Percentiles rank a stretch among this genome's conserved stretches.
Evolutionary conservation across 2,113 vertebrate genomes (phyloP).

Genomic region (Actinemys pallida): DNA sequence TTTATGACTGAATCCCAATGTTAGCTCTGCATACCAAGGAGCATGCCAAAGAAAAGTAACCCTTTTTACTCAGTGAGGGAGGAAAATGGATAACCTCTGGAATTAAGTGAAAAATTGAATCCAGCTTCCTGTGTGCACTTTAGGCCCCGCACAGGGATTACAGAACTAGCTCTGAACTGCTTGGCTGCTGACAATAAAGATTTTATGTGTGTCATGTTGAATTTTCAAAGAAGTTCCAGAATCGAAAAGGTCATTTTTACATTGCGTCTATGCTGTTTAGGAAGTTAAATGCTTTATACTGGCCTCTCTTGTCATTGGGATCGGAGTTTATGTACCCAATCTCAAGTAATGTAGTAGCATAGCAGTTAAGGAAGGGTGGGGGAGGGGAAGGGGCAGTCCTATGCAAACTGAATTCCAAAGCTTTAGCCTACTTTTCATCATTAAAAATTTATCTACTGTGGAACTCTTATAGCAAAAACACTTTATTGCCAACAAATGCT

Average conservation of each 20-base stretch:
- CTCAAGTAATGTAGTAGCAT: slow-evolving; percentile 24
- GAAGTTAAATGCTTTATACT: slow-evolving; percentile 63
- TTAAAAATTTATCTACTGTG: slow-evolving; percentile 59
- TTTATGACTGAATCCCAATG: slow-evolving; percentile 74
- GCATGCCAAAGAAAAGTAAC: slow-evolving; percentile 66
- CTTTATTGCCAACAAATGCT: slow-evolving; percentile 41
- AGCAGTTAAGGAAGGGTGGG: not conserved
- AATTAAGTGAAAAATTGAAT: slow-evolving; percentile 75
- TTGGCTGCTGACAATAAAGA: slow-evolving; percentile 67
- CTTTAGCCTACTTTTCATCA: slow-evolving; percentile 48
- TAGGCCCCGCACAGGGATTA: slow-evolving; percentile 62
- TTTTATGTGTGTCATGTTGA: slow-evolving; percentile 71
- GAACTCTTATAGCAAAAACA: slow-evolving; percentile 18
- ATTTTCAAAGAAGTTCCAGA: slow-evolving; percentile 65
- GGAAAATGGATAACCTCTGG: slow-evolving; percentile 75
- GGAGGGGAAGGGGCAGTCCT: slow-evolving; percentile 46
- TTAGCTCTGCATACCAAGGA: slow-evolving; percentile 67
- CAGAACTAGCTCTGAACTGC: slow-evolving; percentile 58
- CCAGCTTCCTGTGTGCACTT: slow-evolving; percentile 66
- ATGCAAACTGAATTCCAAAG: slow-evolving; percentile 51
- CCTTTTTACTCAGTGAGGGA: slow-evolving; percentile 60
- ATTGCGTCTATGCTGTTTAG: slow-evolving; percentile 55
- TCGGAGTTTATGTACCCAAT: slow-evolving; percentile 24
- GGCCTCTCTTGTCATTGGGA: slow-evolving; percentile 28
- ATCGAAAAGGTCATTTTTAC: slow-evolving; percentile 69